Evolutionary conservation across 2,888 invertebrate species (phyloP).

Genomic region (Hedya salicella): DNA sequence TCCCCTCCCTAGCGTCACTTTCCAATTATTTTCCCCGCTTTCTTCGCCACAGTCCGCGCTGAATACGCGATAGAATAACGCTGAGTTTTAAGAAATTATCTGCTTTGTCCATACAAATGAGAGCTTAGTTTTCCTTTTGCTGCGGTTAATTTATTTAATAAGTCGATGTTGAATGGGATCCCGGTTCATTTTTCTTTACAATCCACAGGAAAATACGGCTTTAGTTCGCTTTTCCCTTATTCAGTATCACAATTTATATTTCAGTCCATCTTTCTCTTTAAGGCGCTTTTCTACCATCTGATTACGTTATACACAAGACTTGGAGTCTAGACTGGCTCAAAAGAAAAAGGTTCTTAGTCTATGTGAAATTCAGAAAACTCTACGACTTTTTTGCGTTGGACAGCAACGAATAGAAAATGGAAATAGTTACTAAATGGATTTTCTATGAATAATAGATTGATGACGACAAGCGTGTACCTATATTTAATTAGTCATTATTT

Average conservation of each 20-base stretch:
- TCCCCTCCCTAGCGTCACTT: conserved; percentile 64
- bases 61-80: conserved; percentile 73
- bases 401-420: background rate
- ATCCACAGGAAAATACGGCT: conserved; percentile 56
- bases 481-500: too few relatives aligned
- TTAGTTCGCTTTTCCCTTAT: conserved; percentile 31
- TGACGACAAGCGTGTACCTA: too few relatives aligned
- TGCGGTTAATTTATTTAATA: conserved; percentile 84
- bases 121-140: conserved; percentile 79
- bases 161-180: conserved; percentile 78
- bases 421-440: background rate
- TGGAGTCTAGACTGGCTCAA: background rate
- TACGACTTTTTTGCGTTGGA: background rate
- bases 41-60: conserved; percentile 72
- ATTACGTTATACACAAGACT: conserved; percentile 17
- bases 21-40: conserved; percentile 83
- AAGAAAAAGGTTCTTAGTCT: background rate
- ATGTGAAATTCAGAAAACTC: background rate
- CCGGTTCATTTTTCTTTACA: conserved; percentile 69
- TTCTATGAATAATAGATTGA: background rate
- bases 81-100: conserved; percentile 77
- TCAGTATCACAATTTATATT: conserved; percentile 26
- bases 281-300: conserved; percentile 20
- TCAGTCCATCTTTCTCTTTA: conserved; percentile 10
- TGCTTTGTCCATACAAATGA: conserved; percentile 71